Conservation (phyloP, 2,888 invertebrate genomes). For the Drosophila pseudotakahashii region DNA sequence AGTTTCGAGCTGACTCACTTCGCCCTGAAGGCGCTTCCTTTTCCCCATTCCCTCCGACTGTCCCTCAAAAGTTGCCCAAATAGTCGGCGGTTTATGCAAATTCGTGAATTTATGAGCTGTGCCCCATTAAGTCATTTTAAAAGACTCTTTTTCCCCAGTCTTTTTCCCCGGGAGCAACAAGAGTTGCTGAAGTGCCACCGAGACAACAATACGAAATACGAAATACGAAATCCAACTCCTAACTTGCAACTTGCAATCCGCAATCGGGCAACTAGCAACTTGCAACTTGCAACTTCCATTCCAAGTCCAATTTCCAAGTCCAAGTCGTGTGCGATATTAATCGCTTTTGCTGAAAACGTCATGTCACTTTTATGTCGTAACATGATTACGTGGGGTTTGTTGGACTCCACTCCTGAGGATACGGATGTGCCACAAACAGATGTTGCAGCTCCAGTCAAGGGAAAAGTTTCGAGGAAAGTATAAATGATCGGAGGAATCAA, state of each 20-base stretch:
- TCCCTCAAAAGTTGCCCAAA: conserved; percentile 59
- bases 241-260: conserved; percentile 31
- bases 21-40: conserved; percentile 68
- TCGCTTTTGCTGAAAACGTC: conserved; percentile 80
- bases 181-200: conserved; percentile 10
- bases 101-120: conserved; percentile 79
- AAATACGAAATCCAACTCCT: conserved; percentile 42
- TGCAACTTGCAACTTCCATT: conserved; percentile 1
- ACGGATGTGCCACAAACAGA: conserved; percentile 32
- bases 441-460: conserved; percentile 21
- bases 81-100: conserved; percentile 69
- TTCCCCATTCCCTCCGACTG: conserved; percentile 46
- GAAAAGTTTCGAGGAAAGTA: background rate
- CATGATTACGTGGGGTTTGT: conserved; percentile 73
- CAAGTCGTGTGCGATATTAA: conserved; percentile 81
- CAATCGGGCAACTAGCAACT: conserved; percentile 18
- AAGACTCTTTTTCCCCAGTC: conserved; percentile 60
- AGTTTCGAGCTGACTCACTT: conserved; percentile 36
- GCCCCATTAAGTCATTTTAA: conserved; percentile 78
- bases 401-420: conserved; percentile 53
- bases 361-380: conserved; percentile 81
- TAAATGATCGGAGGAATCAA: background rate
- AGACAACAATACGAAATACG: conserved; percentile 56
- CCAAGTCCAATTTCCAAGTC: conserved; percentile 36
- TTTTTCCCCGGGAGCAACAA: conserved; percentile 44